Evolutionary conservation across 2,888 invertebrate species (phyloP).

Genomic region (Cephus pygmeus): DNA sequence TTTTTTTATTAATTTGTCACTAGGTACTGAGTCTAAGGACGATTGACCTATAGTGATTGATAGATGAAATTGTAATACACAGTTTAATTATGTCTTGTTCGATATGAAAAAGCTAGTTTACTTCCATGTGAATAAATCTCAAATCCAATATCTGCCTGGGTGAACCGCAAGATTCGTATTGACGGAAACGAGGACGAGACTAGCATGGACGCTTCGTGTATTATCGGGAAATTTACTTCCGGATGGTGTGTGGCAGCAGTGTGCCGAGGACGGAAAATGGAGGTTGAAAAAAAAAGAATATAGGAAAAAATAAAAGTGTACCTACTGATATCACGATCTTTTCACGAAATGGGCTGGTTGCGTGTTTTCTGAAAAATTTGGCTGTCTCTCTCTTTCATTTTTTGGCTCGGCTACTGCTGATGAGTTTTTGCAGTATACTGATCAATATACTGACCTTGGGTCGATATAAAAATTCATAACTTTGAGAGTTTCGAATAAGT

Average conservation of each 20-base stretch:
- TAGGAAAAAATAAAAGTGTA: not conserved
- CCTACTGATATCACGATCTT: not conserved
- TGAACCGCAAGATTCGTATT: constrained; percentile 18
- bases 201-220: not conserved
- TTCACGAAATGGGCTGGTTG: not conserved
- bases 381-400: not conserved
- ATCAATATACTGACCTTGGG: not conserved
- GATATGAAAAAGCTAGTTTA: not conserved
- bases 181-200: constrained; percentile 15
- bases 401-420: not conserved
- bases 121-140: not conserved
- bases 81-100: not conserved
- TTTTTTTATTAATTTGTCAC: not conserved
- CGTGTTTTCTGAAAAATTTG: not conserved
- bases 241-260: not conserved
- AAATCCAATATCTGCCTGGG: constrained; percentile 16
- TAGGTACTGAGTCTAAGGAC: not conserved
- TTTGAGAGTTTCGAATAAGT: not conserved
- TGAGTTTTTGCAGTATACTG: not conserved
- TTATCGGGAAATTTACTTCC: not conserved
- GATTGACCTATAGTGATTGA: not conserved
- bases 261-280: not conserved
- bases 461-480: not conserved
- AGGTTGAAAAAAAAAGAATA: not conserved
- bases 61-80: not conserved